Evolutionary conservation across 1,140 invertebrate genomes (phyloP).

Genomic region (Tetramorium simillimum): DNA sequence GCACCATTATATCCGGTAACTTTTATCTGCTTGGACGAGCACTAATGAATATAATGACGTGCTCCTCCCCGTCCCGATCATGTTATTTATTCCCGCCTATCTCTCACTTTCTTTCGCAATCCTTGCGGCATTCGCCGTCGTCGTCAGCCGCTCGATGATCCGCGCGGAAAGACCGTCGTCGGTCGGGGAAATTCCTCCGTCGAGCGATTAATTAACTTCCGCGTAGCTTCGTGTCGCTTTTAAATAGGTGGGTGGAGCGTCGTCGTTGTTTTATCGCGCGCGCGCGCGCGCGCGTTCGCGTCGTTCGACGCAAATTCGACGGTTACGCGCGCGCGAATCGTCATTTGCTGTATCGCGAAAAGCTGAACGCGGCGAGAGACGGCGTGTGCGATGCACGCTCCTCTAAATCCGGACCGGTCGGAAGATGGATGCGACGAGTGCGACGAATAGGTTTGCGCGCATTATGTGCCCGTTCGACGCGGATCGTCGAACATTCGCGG

Average conservation of each 20-base stretch:
- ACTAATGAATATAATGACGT: constrained; percentile 77
- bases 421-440: constrained; percentile 27
- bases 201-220: constrained; percentile 43
- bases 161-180: constrained; percentile 5
- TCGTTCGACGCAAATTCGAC: constrained; percentile 25
- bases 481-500: constrained; percentile 61
- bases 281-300: background rate
- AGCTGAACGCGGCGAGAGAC: background rate
- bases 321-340: background rate
- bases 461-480: constrained; percentile 60
- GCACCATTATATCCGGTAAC: constrained; percentile 75
- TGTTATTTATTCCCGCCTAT: constrained; percentile 62
- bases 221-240: background rate
- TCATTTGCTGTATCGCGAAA: background rate
- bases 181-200: background rate
- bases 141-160: background rate
- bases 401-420: constrained; percentile 13
- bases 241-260: background rate
- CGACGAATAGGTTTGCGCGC: constrained; percentile 41
- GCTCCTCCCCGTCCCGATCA: constrained; percentile 63
- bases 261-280: constrained; percentile 9
- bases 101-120: background rate
- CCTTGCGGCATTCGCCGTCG: background rate
- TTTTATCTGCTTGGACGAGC: constrained; percentile 77
- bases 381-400: constrained; percentile 9